Evolutionary conservation across 35 echinoderm and acorn worm genomes (phyloP).

Genomic region (Amphiura filiformis): DNA sequence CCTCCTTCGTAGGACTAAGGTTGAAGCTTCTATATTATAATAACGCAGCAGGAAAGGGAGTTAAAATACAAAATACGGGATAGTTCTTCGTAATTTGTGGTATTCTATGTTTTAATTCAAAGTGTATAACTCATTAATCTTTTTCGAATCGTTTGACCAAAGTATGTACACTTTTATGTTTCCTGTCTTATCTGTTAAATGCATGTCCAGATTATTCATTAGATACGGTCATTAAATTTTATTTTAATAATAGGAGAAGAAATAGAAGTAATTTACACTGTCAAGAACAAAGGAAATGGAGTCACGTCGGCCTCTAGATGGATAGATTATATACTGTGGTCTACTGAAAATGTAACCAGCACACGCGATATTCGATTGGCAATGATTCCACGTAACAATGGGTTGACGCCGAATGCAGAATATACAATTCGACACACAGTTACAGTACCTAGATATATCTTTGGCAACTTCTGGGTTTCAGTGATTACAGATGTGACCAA

Average conservation of each 20-base stretch:
- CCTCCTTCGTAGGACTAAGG: too few relatives aligned
- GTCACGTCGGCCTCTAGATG: neutral
- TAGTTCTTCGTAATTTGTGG: too few relatives aligned
- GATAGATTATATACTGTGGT: neutral
- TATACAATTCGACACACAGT: constrained; percentile 15
- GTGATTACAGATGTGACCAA: neutral
- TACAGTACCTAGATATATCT: neutral
- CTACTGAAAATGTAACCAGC: neutral
- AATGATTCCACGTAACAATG: neutral
- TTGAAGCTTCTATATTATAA: too few relatives aligned
- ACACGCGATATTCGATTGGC: neutral
- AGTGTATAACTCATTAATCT: too few relatives aligned
- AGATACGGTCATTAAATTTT: too few relatives aligned
- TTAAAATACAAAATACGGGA: too few relatives aligned
- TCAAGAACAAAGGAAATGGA: neutral
- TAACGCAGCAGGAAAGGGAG: too few relatives aligned
- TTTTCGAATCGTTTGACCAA: too few relatives aligned
- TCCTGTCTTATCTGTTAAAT: too few relatives aligned
- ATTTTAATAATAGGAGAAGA: constrained; percentile 17
- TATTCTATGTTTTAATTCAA: too few relatives aligned
- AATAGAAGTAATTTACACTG: neutral
- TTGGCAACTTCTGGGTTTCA: neutral
- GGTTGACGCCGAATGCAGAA: constrained; percentile 8
- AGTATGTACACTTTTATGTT: too few relatives aligned
- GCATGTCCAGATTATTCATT: too few relatives aligned